A percentile compares a stretch with the other conserved stretches of the same genome.
Conservation (phyloP, 1,140 invertebrate species). For the Drosophila rhopaloa region DNA sequence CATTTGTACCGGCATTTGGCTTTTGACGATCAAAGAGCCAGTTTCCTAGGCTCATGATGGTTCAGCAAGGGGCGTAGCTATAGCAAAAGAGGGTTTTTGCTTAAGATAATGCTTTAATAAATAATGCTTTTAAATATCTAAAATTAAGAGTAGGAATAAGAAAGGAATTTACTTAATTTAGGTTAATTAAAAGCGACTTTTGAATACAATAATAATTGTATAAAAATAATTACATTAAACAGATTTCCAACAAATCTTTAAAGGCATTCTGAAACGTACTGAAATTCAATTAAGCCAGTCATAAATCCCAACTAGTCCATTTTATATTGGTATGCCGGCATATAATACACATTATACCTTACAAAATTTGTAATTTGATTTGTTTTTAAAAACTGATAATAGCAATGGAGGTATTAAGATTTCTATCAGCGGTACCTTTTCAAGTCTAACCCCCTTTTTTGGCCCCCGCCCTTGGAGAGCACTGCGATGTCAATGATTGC, state of each 20-base stretch:
- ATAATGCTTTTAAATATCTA: too few species aligned
- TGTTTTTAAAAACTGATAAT: too few species aligned
- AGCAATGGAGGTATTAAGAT: background rate
- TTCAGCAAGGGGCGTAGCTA: background rate
- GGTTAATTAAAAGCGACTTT: too few species aligned
- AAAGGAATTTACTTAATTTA: too few species aligned
- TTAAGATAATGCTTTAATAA: too few species aligned
- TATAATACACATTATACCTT: too few species aligned
- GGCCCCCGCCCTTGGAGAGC: background rate
- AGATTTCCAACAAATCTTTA: background rate
- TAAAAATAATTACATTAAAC: background rate
- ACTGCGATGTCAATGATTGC: conserved; percentile 38
- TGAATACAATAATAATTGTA: background rate
- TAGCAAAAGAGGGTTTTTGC: background rate
- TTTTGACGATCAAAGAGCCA: conserved; percentile 38
- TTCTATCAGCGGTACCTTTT: too few species aligned
- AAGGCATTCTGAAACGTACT: too few species aligned
- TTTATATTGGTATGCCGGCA: too few species aligned
- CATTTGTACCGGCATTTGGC: conserved; percentile 50
- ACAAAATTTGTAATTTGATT: too few species aligned
- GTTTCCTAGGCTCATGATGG: conserved; percentile 35
- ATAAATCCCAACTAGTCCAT: background rate
- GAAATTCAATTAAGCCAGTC: too few species aligned
- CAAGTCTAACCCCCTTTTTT: background rate
- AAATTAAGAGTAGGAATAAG: too few species aligned